These are phyloP conservation scores for Tupaia tana DNA, from an alignment of 2,113 vertebrate species.

Conservation along the genomic window DNA sequence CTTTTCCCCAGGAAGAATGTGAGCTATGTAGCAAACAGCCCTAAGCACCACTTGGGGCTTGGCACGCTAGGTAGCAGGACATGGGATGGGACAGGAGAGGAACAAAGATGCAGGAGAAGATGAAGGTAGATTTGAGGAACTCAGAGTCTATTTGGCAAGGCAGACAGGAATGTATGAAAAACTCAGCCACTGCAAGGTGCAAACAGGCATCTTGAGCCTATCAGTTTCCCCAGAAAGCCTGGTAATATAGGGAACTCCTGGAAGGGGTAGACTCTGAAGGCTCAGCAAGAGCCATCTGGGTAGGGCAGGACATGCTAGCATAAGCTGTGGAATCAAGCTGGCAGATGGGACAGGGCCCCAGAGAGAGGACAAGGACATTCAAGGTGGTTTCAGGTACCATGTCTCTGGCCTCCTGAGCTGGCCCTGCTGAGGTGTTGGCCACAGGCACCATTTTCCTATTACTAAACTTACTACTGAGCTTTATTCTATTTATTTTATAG, in stretches of 20 bases:
- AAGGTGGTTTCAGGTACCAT: neutral
- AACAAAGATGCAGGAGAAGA: neutral
- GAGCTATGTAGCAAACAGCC: neutral
- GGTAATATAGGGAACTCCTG: neutral
- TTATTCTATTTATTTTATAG: neutral
- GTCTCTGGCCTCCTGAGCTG: neutral
- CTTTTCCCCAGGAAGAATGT: neutral
- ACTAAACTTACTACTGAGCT: neutral
- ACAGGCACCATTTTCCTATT: neutral
- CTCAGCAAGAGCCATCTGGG: neutral
- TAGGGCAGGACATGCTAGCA: neutral
- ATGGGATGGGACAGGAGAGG: neutral
- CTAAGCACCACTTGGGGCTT: neutral
- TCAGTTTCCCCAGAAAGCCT: neutral
- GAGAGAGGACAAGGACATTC: neutral
- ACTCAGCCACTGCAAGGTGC: neutral
- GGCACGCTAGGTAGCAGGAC: neutral
- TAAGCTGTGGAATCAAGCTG: neutral
- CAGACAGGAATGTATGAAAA: neutral
- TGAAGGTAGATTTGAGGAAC: neutral
- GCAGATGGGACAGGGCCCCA: accelerated
- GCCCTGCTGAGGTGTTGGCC: neutral
- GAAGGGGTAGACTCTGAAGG: neutral
- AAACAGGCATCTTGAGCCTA: neutral
- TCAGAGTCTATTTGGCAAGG: neutral